Conservation (phyloP, 2,888 invertebrate genomes). For the Spatulosminthurus flaviceps region DNA sequence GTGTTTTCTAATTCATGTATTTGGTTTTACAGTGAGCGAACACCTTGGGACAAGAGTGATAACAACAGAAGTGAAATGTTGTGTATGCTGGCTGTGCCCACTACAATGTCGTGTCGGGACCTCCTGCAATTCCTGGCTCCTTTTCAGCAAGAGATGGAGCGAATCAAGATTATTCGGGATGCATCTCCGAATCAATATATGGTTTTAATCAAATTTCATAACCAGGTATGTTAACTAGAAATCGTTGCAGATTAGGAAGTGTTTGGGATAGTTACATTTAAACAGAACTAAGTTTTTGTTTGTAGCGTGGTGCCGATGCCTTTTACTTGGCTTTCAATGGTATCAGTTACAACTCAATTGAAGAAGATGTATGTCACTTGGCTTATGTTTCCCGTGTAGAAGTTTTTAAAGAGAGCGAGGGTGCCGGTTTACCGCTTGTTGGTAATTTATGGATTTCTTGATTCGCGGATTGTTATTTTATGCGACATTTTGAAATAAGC, state of each 20-base stretch:
- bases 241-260: not conserved
- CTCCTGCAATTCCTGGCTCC: constrained; percentile 93
- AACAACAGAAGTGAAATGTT: constrained; percentile 81
- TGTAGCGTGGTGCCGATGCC: constrained; percentile 82
- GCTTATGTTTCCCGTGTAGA: constrained; percentile 96
- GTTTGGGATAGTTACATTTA: constrained; percentile 2
- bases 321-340: constrained; percentile 95
- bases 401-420: constrained; percentile 75
- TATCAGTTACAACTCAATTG: constrained; percentile 89
- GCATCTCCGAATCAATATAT: constrained; percentile 94
- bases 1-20: not conserved
- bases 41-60: constrained; percentile 73
- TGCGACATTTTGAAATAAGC: too few relatives aligned
- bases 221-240: constrained; percentile 66
- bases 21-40: constrained; percentile 74
- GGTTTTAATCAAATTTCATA: constrained; percentile 86
- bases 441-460: constrained; percentile 59
- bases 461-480: too few relatives aligned
- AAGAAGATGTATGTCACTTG: constrained; percentile 90
- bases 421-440: constrained; percentile 70
- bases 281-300: constrained; percentile 20
- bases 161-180: constrained; percentile 90
- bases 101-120: constrained; percentile 91
- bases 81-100: constrained; percentile 89
- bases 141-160: constrained; percentile 87